Percentiles rank a stretch among this genome's conserved stretches.
phyloP scores from a whole-genome alignment of 30 jellyfish, hydroid and myxozoan genomes.

The Chironex yamaguchii region DNA sequence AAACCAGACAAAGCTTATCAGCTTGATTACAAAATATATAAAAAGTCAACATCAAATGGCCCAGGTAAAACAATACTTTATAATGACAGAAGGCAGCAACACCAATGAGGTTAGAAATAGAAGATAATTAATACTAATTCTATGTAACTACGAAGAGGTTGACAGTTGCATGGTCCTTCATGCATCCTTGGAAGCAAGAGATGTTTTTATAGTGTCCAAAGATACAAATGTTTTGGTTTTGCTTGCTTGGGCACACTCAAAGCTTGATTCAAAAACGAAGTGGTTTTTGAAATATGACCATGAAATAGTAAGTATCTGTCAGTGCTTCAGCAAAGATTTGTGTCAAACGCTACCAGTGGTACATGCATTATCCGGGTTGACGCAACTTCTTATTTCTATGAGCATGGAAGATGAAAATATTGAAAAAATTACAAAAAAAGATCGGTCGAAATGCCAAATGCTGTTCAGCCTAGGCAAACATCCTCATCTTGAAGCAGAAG shows the following conservation, averaged over 20 bases:
- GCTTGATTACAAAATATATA: too few species aligned
- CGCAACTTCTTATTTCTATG: slow-evolving; percentile 37
- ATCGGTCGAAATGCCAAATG: too few species aligned
- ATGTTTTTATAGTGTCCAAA: slow-evolving; percentile 31
- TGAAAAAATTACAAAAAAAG: slow-evolving; percentile 21
- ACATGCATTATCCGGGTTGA: slow-evolving; percentile 70
- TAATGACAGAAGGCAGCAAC: too few species aligned
- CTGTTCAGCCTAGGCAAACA: slow-evolving; percentile 34
- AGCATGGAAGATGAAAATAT: slow-evolving; percentile 9
- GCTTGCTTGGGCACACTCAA: slow-evolving; percentile 26
- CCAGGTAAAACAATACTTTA: too few species aligned
- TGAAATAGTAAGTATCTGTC: slow-evolving; percentile 35
- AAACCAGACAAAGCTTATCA: too few species aligned
- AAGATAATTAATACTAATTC: too few species aligned
- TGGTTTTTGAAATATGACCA: slow-evolving; percentile 56
- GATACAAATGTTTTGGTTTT: slow-evolving; percentile 50
- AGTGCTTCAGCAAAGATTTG: slow-evolving; percentile 30
- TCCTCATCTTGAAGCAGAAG: background rate
- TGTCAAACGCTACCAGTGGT: slow-evolving; percentile 55
- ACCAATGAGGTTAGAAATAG: too few species aligned
- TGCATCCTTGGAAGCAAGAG: slow-evolving; percentile 26
- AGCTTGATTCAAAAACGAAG: background rate
- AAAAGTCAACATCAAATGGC: too few species aligned
- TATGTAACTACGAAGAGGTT: too few species aligned
- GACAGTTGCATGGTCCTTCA: slow-evolving; percentile 17